Conservation (phyloP, 2,888 invertebrate species). For the Quadroppia sp. region DNA sequence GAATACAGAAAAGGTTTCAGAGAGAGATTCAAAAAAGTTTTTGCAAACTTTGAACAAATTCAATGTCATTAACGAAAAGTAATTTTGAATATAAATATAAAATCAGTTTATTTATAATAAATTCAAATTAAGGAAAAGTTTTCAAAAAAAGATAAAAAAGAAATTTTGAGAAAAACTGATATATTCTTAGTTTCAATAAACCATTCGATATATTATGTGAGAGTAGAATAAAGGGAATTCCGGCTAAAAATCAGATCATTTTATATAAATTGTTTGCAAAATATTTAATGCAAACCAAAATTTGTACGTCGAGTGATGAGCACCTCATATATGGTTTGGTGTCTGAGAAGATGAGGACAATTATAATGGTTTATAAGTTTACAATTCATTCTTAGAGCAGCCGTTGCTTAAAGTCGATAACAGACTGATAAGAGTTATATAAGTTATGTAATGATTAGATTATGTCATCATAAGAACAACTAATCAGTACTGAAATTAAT, state of each 20-base stretch:
- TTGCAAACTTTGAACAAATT: too few species aligned
- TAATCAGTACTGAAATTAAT: background rate
- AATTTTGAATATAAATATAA: too few species aligned
- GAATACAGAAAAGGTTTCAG: too few species aligned
- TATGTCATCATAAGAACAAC: background rate
- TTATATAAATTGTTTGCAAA: constrained; percentile 1
- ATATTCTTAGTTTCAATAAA: too few species aligned
- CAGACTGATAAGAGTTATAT: background rate
- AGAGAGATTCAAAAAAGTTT: too few species aligned
- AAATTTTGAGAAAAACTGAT: too few species aligned
- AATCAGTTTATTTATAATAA: too few species aligned
- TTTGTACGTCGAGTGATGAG: constrained; percentile 24
- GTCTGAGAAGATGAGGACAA: background rate
- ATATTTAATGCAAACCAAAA: constrained; percentile 6
- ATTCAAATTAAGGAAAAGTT: too few species aligned
- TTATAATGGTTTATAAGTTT: background rate
- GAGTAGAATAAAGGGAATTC: background rate
- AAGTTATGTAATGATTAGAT: background rate
- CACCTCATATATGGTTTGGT: background rate
- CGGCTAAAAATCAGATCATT: constrained; percentile 5
- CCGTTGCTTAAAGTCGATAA: background rate
- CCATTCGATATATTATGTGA: background rate
- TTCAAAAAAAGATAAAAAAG: too few species aligned
- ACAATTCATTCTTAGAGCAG: background rate
- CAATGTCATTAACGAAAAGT: too few species aligned